phyloP scores from a whole-genome alignment of 2,113 vertebrate species.

The Heteronetta atricapilla region DNA sequence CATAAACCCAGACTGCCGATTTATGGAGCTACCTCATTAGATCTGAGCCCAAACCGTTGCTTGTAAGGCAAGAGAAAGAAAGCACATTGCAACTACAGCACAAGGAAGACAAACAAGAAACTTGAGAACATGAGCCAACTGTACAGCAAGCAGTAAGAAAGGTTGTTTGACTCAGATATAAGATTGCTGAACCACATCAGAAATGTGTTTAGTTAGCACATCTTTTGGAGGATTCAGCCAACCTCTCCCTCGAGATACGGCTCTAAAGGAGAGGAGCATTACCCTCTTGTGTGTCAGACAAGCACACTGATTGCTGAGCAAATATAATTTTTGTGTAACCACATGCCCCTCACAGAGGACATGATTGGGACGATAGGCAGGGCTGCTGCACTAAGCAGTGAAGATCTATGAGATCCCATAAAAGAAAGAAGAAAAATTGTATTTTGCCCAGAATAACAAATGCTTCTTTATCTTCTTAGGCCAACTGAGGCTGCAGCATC shows the following conservation, averaged over 20 bases:
- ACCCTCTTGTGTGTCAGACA: background rate
- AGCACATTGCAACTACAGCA: background rate
- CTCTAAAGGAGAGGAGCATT: background rate
- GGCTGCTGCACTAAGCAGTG: background rate
- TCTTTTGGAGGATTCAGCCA: background rate
- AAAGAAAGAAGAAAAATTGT: background rate
- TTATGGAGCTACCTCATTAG: background rate
- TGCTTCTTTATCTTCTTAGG: background rate
- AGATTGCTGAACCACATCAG: background rate
- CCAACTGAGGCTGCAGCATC: background rate
- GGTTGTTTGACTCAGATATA: background rate
- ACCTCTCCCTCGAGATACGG: background rate
- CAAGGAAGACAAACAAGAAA: background rate
- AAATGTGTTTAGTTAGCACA: background rate
- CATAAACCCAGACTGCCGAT: background rate
- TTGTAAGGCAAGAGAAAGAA: background rate
- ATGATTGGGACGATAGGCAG: background rate
- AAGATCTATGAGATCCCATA: background rate
- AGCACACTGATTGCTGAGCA: fast-evolving
- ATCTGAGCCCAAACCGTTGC: background rate
- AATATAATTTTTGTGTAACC: background rate
- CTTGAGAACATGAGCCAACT: background rate
- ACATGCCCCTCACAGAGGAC: background rate
- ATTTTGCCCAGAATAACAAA: background rate
- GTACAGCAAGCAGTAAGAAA: background rate